phyloP scores from a whole-genome alignment of 2,113 vertebrate genomes.

The Leucosticte australis region DNA sequence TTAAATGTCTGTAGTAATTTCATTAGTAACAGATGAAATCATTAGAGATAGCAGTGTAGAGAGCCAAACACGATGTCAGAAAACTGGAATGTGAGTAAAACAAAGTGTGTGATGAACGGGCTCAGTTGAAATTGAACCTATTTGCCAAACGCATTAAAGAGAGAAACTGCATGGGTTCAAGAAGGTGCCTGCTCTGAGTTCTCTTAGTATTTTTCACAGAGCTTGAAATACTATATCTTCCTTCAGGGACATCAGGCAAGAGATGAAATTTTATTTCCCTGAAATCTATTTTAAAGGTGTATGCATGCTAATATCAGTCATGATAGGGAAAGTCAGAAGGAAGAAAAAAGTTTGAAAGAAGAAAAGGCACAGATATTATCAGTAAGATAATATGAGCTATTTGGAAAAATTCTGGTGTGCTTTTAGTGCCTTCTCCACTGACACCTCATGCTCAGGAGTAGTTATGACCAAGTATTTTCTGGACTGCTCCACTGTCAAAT shows the following conservation, averaged over 20 bases:
- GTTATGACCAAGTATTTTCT: background rate
- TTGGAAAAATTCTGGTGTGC: background rate
- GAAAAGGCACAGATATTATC: background rate
- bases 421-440: background rate
- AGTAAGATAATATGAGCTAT: background rate
- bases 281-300: background rate
- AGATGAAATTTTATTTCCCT: background rate
- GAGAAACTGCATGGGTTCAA: background rate
- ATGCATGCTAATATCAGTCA: background rate
- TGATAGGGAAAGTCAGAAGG: background rate
- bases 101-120: background rate
- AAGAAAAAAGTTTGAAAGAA: background rate
- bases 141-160: conserved; percentile 16
- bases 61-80: conserved; percentile 34
- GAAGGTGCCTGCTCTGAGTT: background rate
- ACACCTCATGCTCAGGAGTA: background rate
- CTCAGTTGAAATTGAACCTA: background rate
- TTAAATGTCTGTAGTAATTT: conserved; percentile 27
- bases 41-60: background rate
- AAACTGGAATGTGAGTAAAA: conserved; percentile 14
- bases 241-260: background rate
- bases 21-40: conserved; percentile 48
- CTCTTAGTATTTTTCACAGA: background rate
- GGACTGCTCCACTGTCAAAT: background rate
- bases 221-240: background rate